Evolutionary conservation across 2,113 vertebrate genomes (phyloP).

Genomic region (Albula glossodonta): DNA sequence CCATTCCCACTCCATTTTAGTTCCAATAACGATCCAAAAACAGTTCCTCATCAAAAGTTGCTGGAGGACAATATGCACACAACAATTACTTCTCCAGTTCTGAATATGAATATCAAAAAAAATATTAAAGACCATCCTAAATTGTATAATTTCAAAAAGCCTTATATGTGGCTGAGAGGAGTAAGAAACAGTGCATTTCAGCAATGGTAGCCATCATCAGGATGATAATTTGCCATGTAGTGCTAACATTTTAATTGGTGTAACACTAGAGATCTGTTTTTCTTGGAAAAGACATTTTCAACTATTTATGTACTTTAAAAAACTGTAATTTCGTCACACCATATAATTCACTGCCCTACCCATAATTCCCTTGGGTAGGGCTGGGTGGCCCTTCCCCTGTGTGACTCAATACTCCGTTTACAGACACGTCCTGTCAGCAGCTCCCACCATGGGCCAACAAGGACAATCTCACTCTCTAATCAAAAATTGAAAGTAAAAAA

Average conservation of each 20-base stretch:
- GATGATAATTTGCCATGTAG: not conserved
- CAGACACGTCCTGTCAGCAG: not conserved
- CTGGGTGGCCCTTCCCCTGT: not conserved
- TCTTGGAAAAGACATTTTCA: constrained; percentile 56
- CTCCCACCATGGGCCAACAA: constrained; percentile 23
- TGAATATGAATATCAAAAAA: too few species aligned
- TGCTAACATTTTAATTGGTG: constrained; percentile 33
- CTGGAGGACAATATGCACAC: too few species aligned
- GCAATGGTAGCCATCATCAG: too few species aligned
- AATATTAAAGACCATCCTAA: too few species aligned
- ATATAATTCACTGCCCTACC: not conserved
- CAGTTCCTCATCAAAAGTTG: not conserved
- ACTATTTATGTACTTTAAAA: constrained; percentile 46
- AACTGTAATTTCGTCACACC: constrained; percentile 42
- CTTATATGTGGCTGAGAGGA: too few species aligned
- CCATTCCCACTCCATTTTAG: too few species aligned
- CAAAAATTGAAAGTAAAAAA: not conserved
- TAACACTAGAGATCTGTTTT: constrained; percentile 60
- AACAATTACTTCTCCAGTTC: too few species aligned
- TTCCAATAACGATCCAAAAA: not conserved
- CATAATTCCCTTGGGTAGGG: constrained; percentile 22
- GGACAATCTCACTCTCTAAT: not conserved
- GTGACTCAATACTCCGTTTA: not conserved
- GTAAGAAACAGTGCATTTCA: too few species aligned
- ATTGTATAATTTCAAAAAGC: too few species aligned